Base-by-base conservation (phyloP, 2,113 vertebrate genomes). In the Macheiramphus alcinus region DNA sequence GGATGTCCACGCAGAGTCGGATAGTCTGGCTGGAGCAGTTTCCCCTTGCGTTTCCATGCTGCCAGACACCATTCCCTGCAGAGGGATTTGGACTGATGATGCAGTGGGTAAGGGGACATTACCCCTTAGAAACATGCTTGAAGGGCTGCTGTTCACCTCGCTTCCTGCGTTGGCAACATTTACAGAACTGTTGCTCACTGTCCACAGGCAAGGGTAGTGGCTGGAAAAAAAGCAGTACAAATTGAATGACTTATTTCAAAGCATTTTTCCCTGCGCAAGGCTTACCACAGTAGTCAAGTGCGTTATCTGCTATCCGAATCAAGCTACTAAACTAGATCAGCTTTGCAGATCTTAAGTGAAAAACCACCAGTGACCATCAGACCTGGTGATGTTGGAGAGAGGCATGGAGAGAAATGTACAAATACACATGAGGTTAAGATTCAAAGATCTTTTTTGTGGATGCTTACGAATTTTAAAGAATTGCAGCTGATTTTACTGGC, bases 181-280 rank as follows among this genome's bases (percentile, higher is more conserved):
- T 11, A 98, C 96, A 7, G 97, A 89, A 25, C 97, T 96, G 80
- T 97, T 98, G 96, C 98, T 98, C 86, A 99, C 98, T 27, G 99
- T 98, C 99, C 99, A 99, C 81, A 99, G 98, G 95, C 99, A 99
- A 2, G 99, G 98, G 74, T 99, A 99, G 96, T 99, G 99, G 97
- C 99, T 99, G 98, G 38, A 62, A 84, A 96, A 85, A 92, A 91
- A 88, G 40, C 20, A 76, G 45, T 45, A 80, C 27, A 85, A 31
- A 50, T 50, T 70, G 31, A 91, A 66, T 63, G 0, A 23, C 1
- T 85, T 66, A 16, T 63, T 66, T 82, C 19, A 91, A 84, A 94
- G 53, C 70, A 45, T 68, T 78, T 86, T 72, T 19, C 27, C 32
- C 12, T 43, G 4, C 45, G 32, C 29, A n/a, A 61, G 29, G 34